Percentiles rank a stretch among this genome's conserved stretches.
phyloP scores from a whole-genome alignment of 2,888 invertebrate species.

The Syrphus vitripennis region DNA sequence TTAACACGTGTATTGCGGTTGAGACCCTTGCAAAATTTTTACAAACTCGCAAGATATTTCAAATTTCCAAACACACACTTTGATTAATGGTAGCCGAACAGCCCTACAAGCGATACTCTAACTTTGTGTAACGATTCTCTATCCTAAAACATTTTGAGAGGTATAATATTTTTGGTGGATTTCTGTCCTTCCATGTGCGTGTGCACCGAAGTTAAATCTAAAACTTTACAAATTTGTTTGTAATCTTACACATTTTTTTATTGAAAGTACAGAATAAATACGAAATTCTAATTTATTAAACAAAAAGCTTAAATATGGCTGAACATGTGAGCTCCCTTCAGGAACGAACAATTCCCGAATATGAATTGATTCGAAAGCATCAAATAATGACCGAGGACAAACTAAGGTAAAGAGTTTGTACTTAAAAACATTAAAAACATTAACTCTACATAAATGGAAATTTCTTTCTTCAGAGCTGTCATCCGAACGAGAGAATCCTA shows the following conservation, averaged over 20 bases:
- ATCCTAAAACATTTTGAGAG: too few species aligned
- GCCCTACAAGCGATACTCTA: too few species aligned
- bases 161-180: too few species aligned
- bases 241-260: not conserved
- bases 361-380: constrained; percentile 89
- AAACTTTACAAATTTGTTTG: not conserved
- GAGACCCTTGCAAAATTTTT: too few species aligned
- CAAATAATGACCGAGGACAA: constrained; percentile 87
- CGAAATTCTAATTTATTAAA: not conserved
- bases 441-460: too few species aligned
- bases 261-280: not conserved
- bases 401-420: constrained; percentile 83
- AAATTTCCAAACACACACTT: too few species aligned
- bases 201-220: not conserved
- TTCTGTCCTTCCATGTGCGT: too few species aligned
- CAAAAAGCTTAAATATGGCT: constrained; percentile 83
- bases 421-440: not conserved
- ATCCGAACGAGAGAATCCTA: constrained; percentile 77
- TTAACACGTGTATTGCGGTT: too few species aligned
- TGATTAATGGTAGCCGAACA: too few species aligned
- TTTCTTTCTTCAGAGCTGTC: constrained; percentile 76
- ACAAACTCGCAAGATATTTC: too few species aligned
- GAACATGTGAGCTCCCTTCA: constrained; percentile 90
- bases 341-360: constrained; percentile 90
- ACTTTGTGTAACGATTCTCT: too few species aligned